Evolutionary conservation across 2,888 invertebrate species (phyloP).

Genomic region (Caenorhabditis sp.): DNA sequence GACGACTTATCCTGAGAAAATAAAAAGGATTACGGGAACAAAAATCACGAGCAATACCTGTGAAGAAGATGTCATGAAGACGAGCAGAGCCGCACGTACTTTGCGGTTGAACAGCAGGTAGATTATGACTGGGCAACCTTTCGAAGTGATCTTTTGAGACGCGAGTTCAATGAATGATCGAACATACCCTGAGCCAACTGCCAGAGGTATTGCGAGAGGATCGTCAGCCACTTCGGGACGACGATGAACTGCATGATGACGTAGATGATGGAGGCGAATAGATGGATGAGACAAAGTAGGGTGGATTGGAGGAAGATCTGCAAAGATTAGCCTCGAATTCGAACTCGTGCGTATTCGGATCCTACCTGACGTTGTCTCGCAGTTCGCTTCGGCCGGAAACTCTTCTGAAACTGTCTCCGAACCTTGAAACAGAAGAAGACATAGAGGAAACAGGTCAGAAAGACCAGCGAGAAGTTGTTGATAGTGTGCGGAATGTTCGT

Average conservation of each 20-base stretch:
- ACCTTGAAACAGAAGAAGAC: slow-evolving; percentile 53
- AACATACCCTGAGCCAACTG: slow-evolving; percentile 50
- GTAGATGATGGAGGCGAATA: slow-evolving; percentile 44
- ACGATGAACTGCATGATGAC: slow-evolving; percentile 51
- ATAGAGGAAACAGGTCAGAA: slow-evolving; percentile 52
- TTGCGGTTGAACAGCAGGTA: slow-evolving; percentile 44
- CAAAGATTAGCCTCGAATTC: background rate
- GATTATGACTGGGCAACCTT: slow-evolving; percentile 48
- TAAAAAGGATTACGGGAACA: background rate
- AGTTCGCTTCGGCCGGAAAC: slow-evolving; percentile 46
- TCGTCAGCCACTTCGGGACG: slow-evolving; percentile 35
- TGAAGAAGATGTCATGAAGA: slow-evolving; percentile 34
- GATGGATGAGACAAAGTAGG: slow-evolving; percentile 43
- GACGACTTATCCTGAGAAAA: slow-evolving; percentile 33
- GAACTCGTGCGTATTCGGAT: no score
- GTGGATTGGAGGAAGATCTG: slow-evolving; percentile 55
- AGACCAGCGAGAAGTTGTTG: slow-evolving; percentile 52
- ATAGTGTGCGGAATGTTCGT: slow-evolving; percentile 56
- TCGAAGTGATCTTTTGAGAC: background rate
- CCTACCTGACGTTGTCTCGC: slow-evolving; percentile 44
- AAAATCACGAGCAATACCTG: slow-evolving; percentile 19
- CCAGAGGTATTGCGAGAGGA: slow-evolving; percentile 43
- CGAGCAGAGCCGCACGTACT: slow-evolving; percentile 45
- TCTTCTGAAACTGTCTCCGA: slow-evolving; percentile 40
- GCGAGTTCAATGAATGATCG: background rate